Evolutionary conservation across 1,140 invertebrate genomes (phyloP).

Genomic region (Ips nitidus): DNA sequence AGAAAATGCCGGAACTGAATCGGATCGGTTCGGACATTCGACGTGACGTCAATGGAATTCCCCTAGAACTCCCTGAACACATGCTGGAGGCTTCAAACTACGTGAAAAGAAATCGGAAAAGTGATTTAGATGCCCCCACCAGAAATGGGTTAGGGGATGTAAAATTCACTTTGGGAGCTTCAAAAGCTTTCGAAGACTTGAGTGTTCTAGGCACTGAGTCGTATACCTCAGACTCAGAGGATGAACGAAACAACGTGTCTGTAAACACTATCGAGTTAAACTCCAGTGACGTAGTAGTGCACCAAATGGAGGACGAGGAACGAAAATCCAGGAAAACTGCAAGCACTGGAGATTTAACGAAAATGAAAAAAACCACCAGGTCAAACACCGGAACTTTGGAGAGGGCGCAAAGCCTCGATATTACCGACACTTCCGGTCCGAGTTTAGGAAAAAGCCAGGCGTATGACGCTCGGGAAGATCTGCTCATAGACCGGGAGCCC

Average conservation of each 20-base stretch:
- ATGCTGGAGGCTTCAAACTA: constrained; percentile 70
- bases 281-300: constrained; percentile 72
- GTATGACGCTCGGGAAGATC: constrained; percentile 46
- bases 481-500: constrained; percentile 59
- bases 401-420: constrained; percentile 78
- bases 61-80: constrained; percentile 66
- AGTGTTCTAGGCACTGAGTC: background rate
- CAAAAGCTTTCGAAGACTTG: constrained; percentile 24
- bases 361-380: constrained; percentile 64
- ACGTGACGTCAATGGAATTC: constrained; percentile 61
- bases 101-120: constrained; percentile 67
- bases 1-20: constrained; percentile 51
- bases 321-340: constrained; percentile 75
- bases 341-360: constrained; percentile 77
- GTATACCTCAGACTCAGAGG: constrained; percentile 54
- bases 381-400: constrained; percentile 65
- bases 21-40: constrained; percentile 56
- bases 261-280: constrained; percentile 69
- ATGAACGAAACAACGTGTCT: constrained; percentile 54
- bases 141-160: constrained; percentile 54
- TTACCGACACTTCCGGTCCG: constrained; percentile 64
- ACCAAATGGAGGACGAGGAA: constrained; percentile 62
- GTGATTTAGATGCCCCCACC: constrained; percentile 16
- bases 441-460: constrained; percentile 64
- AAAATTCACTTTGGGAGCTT: constrained; percentile 32